These are phyloP conservation scores for Catonia carolina DNA, from an alignment of 2,888 invertebrate species.

Conservation along the genomic window DNA sequence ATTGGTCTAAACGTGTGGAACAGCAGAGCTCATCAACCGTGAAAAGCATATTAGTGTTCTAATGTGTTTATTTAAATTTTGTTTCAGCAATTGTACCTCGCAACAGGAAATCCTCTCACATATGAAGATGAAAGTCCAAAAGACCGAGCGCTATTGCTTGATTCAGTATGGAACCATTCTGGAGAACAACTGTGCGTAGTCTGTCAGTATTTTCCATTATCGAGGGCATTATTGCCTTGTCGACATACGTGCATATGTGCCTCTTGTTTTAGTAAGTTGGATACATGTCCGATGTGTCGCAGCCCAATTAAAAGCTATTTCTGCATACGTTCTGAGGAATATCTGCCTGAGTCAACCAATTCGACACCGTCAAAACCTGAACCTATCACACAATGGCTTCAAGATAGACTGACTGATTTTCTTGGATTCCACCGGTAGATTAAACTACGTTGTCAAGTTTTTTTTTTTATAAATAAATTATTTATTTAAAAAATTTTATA, in stretches of 20 bases:
- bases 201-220: conserved; percentile 70
- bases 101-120: conserved; percentile 57
- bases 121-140: conserved; percentile 42
- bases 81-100: conserved; percentile 69
- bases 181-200: conserved; percentile 69
- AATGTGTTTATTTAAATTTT: no score
- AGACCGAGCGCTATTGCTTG: conserved; percentile 34
- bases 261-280: conserved; percentile 69
- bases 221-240: conserved; percentile 75
- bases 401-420: conserved; percentile 65
- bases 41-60: no score
- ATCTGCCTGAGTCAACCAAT: conserved; percentile 50
- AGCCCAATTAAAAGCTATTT: conserved; percentile 77
- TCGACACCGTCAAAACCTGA: conserved; percentile 44
- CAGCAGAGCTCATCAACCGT: no score
- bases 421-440: conserved; percentile 56
- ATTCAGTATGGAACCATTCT: conserved; percentile 34
- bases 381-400: conserved; percentile 43
- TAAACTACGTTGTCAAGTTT: neutral
- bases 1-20: no score
- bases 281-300: conserved; percentile 82
- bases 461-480: conserved; percentile 1
- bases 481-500: no score
- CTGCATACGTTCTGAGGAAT: conserved; percentile 71
- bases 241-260: conserved; percentile 80